These are phyloP conservation scores for Ammospiza caudacuta DNA, from an alignment of 2,113 vertebrate species.

Conservation along the genomic window DNA sequence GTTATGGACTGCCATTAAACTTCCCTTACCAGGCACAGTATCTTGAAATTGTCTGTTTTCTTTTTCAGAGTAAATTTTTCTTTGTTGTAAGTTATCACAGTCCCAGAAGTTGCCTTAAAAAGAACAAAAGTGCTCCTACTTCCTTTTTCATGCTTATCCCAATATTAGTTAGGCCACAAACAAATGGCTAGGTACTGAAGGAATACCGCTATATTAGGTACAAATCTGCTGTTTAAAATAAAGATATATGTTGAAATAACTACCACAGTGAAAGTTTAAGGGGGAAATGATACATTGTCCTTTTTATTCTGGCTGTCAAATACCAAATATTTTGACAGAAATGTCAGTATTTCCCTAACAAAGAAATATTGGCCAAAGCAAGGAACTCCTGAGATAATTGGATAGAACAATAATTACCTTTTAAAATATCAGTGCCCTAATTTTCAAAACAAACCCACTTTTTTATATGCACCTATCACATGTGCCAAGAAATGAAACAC, in stretches of 20 bases:
- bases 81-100: neutral
- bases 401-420: neutral
- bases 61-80: neutral
- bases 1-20: neutral
- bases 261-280: neutral
- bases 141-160: neutral
- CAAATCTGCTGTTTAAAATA: neutral
- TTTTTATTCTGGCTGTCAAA: neutral
- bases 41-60: neutral
- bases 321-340: neutral
- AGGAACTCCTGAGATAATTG: neutral
- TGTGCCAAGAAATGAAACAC: neutral
- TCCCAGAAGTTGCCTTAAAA: neutral
- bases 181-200: neutral
- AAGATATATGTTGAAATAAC: neutral
- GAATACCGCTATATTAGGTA: neutral
- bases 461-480: neutral
- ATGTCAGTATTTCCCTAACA: neutral
- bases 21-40: neutral
- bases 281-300: neutral
- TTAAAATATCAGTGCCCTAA: neutral
- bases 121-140: rapidly evolving
- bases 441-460: neutral
- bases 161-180: neutral
- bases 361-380: neutral